These are phyloP conservation scores for Pristis pectinata DNA, from an alignment of 2,797 vertebrate genomes.

Conservation along the genomic window DNA sequence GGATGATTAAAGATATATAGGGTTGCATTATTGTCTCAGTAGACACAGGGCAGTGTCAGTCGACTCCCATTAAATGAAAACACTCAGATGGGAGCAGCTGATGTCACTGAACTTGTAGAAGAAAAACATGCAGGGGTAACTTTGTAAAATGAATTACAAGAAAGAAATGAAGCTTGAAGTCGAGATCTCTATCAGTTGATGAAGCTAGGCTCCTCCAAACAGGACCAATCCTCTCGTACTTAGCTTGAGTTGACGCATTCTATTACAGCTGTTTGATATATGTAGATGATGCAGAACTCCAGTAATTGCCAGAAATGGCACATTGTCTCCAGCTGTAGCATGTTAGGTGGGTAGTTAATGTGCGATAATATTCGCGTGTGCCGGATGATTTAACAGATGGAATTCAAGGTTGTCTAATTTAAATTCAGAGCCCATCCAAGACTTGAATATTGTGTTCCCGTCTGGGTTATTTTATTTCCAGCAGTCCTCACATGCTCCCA, in stretches of 20 bases:
- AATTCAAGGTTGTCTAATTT: background rate
- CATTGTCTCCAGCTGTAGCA: background rate
- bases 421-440: slow-evolving; percentile 27
- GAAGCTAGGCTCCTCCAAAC: background rate
- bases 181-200: background rate
- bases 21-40: background rate
- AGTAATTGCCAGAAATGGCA: slow-evolving; percentile 2
- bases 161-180: background rate
- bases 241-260: background rate
- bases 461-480: background rate
- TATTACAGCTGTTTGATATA: slow-evolving; percentile 20
- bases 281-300: slow-evolving; percentile 7
- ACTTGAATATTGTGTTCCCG: background rate
- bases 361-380: background rate
- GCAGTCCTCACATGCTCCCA: background rate
- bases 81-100: background rate
- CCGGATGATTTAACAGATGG: background rate
- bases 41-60: background rate
- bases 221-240: background rate
- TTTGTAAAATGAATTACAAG: background rate
- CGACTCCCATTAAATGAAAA: slow-evolving; percentile 1
- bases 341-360: background rate
- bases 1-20: background rate
- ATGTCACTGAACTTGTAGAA: background rate
- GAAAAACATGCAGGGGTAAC: background rate